These are phyloP conservation scores for Zeuzera pyrina DNA, from an alignment of 2,888 invertebrate genomes.

Conservation along the genomic window DNA sequence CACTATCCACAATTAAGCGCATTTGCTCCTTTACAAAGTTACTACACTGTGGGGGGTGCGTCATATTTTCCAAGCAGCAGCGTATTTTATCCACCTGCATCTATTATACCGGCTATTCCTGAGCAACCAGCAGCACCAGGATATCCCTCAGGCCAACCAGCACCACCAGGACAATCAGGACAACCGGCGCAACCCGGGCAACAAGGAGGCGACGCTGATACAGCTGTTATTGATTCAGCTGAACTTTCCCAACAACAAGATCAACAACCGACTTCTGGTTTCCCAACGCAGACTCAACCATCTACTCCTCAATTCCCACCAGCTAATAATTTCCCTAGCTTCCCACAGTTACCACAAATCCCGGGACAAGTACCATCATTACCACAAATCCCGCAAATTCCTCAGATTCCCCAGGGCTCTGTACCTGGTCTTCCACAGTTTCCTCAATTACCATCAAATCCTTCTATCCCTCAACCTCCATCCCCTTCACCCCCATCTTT, in stretches of 20 bases:
- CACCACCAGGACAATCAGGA: background rate
- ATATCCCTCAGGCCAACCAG: conserved; percentile 19
- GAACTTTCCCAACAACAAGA: conserved; percentile 30
- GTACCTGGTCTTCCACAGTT: conserved; percentile 5
- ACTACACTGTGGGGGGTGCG: conserved; percentile 32
- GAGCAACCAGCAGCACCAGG: conserved; percentile 19
- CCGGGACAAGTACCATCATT: conserved; percentile 7
- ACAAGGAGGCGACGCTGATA: conserved; percentile 41
- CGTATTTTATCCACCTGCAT: conserved; percentile 31
- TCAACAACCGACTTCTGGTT: conserved; percentile 15
- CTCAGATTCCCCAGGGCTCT: conserved; percentile 2
- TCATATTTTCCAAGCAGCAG: conserved; percentile 34
- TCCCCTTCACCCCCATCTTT: conserved; percentile 34
- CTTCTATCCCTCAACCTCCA: conserved; percentile 22
- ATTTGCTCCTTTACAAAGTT: conserved; percentile 31
- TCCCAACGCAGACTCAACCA: conserved; percentile 2
- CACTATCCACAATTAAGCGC: conserved; percentile 33
- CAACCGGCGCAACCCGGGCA: conserved; percentile 6
- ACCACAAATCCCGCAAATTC: conserved; percentile 17
- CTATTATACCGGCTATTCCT: conserved; percentile 19
- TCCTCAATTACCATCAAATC: conserved; percentile 25
- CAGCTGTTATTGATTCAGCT: conserved; percentile 54
- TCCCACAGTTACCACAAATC: conserved; percentile 21
- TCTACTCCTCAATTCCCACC: conserved; percentile 18
- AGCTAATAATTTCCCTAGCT: conserved; percentile 20